Evolutionary conservation across 37 sponge, comb jelly and placozoan genomes (phyloP).

Genomic region (Lycopodina hypogea): DNA sequence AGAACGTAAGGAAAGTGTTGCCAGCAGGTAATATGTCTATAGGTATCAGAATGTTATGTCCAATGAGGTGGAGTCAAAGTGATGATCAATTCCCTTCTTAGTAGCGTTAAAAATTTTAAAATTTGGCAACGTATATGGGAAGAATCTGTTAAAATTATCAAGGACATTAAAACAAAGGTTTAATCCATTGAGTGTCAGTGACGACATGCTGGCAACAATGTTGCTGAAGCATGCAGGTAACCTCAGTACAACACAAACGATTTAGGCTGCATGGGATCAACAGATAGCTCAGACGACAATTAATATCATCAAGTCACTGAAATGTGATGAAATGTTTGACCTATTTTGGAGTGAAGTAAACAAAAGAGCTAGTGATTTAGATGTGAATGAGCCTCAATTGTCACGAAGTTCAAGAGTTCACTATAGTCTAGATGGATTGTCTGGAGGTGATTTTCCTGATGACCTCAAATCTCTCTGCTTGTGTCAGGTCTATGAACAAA

Average conservation of each 20-base stretch:
- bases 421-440: background rate
- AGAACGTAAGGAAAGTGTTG: background rate
- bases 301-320: slow-evolving; percentile 16
- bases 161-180: slow-evolving; percentile 44
- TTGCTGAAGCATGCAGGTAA: slow-evolving; percentile 30
- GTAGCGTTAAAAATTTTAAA: slow-evolving; percentile 38
- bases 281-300: slow-evolving; percentile 23
- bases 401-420: slow-evolving; percentile 15
- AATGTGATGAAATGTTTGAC: slow-evolving; percentile 23
- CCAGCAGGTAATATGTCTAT: background rate
- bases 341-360: slow-evolving; percentile 10
- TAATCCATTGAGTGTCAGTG: slow-evolving; percentile 44
- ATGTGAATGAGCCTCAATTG: slow-evolving; percentile 26
- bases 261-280: slow-evolving; percentile 27
- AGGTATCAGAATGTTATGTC: slow-evolving; percentile 58
- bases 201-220: slow-evolving; percentile 1
- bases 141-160: slow-evolving; percentile 17
- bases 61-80: slow-evolving; percentile 51
- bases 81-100: slow-evolving; percentile 24
- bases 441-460: slow-evolving; percentile 15
- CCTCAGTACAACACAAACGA: slow-evolving; percentile 5
- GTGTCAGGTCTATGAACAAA: slow-evolving; percentile 8
- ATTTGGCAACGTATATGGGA: slow-evolving; percentile 47
- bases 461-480: background rate
- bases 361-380: background rate